Percentiles rank a stretch among this genome's conserved stretches.
Conservation (phyloP, 2,888 invertebrate species). For the Rotaria magnacalcarata region DNA sequence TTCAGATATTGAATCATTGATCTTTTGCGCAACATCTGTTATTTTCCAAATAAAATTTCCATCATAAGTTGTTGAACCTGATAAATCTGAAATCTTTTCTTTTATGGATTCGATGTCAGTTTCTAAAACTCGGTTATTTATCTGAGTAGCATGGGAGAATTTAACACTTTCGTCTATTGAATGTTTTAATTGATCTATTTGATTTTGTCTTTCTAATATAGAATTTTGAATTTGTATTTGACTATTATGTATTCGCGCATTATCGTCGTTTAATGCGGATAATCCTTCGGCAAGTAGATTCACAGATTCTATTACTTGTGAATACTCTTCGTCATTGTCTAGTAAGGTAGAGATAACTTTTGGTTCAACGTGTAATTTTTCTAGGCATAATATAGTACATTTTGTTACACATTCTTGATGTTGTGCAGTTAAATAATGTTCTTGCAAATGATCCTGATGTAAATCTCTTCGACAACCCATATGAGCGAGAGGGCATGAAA, state of each 20-base stretch:
- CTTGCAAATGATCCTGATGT: neutral
- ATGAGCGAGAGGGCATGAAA: neutral
- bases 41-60: conserved; percentile 57
- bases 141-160: neutral
- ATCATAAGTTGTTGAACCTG: conserved; percentile 48
- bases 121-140: neutral
- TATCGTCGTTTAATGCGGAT: neutral
- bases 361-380: neutral
- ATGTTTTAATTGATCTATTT: neutral
- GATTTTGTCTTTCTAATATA: neutral
- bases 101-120: neutral
- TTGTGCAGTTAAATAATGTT: neutral
- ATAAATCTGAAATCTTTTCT: neutral
- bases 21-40: conserved; percentile 51
- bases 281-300: neutral
- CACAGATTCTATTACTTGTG: neutral
- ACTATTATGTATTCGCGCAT: neutral
- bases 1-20: conserved; percentile 52
- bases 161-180: neutral
- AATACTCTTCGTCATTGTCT: neutral
- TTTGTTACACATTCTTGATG: neutral
- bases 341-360: too few species aligned
- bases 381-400: neutral
- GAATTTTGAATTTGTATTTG: neutral
- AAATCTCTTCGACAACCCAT: neutral